These are phyloP conservation scores for Oeneis ivallda DNA, from an alignment of 2,888 invertebrate species.

Conservation along the genomic window DNA sequence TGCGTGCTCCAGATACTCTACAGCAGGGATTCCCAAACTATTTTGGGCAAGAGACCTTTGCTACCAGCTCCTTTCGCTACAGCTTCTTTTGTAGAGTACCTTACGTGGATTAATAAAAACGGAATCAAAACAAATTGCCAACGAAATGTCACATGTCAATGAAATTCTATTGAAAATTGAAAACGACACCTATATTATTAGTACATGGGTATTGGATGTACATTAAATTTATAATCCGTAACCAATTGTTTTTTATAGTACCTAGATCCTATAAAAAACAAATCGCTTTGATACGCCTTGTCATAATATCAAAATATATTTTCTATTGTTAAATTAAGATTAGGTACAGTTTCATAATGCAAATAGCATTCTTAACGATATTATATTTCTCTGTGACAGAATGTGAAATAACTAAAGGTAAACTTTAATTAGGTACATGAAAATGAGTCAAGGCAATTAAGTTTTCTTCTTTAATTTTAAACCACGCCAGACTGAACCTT, in stretches of 20 bases:
- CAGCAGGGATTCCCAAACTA: no score
- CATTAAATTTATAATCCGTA: not conserved
- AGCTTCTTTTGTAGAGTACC: no score
- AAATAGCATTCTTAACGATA: slow-evolving; percentile 14
- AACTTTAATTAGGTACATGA: not conserved
- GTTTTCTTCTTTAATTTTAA: no score
- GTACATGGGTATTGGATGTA: not conserved
- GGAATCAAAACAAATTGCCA: no score
- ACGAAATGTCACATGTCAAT: no score
- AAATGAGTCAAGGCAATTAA: not conserved
- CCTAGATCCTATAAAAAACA: slow-evolving; percentile 5
- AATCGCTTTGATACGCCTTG: slow-evolving; percentile 18
- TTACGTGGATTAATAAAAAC: no score
- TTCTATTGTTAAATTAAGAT: not conserved
- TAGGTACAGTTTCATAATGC: slow-evolving; percentile 7
- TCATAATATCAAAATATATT: slow-evolving; percentile 10
- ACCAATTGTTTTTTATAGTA: slow-evolving; percentile 13
- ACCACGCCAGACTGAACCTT: no score
- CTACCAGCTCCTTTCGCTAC: no score
- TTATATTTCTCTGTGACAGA: slow-evolving; percentile 8
- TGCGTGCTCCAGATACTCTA: no score
- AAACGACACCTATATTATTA: not conserved
- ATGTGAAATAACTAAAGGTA: slow-evolving; percentile 24
- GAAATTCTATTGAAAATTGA: not conserved
- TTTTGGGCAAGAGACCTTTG: no score